Evolutionary conservation across 2,888 invertebrate genomes (phyloP), one percentile per base, ranked within the genome.

Genomic region (Himalopsyche tibetana): DNA sequence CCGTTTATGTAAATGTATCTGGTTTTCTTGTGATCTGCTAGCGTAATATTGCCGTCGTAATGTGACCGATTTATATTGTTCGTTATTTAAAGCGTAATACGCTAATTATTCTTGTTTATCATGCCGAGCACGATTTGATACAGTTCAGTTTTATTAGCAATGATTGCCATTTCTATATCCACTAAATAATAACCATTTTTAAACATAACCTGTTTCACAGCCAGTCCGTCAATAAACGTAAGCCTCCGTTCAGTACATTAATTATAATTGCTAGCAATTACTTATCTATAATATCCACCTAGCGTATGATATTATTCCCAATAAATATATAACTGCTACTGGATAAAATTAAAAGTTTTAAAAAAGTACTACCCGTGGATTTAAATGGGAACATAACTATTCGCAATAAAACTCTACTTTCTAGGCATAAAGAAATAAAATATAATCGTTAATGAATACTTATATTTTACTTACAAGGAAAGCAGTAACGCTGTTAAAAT

Each of bases 1-100:
- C 85, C 84, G 87, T 87, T 87, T 87, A 87, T 87, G 86, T 86
- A 87, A 86, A 87, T 74, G 74, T 74, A 74, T 74, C 74, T 74
- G 74, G 74, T 74, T 74, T 74, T 74, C 74, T 74, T 74, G 74
- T 74, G 74, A 74, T 87, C 56, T 56, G 83, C 17, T 36, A 11
- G 80, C 80, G 5, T 74, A 36, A 74, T 74, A 74, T 74, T 15
- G 12, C 28, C 38, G 36, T 38, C 74, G 38, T 74, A 36, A 74
- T 74, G 38, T 28, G 36, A 74, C 28, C 74, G 74, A 74, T 74
- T 28, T 74, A 74, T 36, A 74, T 74, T 74, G 74, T 36, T 74
- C 19, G 74, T 74, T 28, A 36, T 36, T 74, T 74, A 69, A 28
- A 28, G 28, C 19, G 69, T 69, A 69, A 69, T 69, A 28, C 19